Conservation (phyloP, 1,140 invertebrate genomes). For the Archegozetes longisetosus region DNA sequence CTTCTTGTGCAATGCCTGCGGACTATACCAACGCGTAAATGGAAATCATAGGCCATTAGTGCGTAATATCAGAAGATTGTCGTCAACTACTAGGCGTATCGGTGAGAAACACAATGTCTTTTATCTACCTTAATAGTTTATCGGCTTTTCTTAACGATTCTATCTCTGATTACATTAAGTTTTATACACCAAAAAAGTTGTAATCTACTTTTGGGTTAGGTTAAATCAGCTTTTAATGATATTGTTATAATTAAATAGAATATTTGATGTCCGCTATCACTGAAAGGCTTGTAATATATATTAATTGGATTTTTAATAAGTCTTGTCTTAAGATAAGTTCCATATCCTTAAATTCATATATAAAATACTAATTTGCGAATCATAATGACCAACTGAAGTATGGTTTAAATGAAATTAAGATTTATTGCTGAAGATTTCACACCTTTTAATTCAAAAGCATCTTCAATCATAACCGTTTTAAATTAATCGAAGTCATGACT, state of each 20-base stretch:
- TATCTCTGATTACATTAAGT: not conserved
- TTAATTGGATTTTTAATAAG: too few species aligned
- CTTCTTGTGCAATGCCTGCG: constrained; percentile 12
- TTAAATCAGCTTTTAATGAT: not conserved
- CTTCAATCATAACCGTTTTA: too few species aligned
- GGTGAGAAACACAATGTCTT: too few species aligned
- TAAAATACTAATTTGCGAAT: too few species aligned
- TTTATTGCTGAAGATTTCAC: too few species aligned
- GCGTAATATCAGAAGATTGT: not conserved
- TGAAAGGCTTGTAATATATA: not conserved
- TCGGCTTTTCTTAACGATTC: not conserved
- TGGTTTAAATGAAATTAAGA: too few species aligned
- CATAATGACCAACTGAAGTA: too few species aligned
- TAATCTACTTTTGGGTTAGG: not conserved
- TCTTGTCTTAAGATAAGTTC: too few species aligned
- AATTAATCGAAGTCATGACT: too few species aligned
- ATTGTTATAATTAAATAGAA: not conserved
- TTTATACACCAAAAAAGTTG: not conserved
- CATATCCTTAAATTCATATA: too few species aligned
- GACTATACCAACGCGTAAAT: constrained; percentile 10
- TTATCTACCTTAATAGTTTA: too few species aligned
- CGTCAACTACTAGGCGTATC: constrained; percentile 4
- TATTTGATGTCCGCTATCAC: not conserved
- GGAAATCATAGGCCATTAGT: constrained; percentile 8
- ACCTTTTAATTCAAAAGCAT: too few species aligned